These are phyloP conservation scores for Helobdella robusta DNA, from an alignment of 2,888 invertebrate genomes.

Conservation along the genomic window DNA sequence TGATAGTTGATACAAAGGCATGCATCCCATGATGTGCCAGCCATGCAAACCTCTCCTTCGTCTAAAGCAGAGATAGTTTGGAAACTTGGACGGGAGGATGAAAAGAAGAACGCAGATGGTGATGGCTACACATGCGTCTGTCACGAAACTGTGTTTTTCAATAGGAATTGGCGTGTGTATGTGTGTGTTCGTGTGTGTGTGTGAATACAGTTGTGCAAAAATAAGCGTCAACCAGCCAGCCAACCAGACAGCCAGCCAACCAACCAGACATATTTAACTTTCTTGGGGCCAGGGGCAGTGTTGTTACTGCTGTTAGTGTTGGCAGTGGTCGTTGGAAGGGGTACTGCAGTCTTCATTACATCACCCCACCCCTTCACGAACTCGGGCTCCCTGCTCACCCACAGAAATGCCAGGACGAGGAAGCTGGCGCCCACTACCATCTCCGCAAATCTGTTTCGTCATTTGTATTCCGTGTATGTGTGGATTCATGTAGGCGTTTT, in stretches of 20 bases:
- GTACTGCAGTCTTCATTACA: no score
- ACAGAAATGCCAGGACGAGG: constrained; percentile 38
- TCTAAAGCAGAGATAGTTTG: constrained; percentile 33
- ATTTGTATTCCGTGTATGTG: no score
- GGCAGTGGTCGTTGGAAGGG: no score
- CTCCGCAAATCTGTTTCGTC: constrained; percentile 34
- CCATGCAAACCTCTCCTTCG: constrained; percentile 20
- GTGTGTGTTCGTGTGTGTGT: background rate
- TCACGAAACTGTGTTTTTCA: constrained; percentile 39
- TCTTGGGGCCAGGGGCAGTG: background rate
- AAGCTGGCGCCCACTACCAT: constrained; percentile 38
- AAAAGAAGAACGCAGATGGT: constrained; percentile 55
- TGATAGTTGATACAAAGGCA: background rate
- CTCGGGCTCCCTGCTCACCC: constrained; percentile 40
- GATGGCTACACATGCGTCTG: constrained; percentile 57
- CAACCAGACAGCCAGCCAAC: no score
- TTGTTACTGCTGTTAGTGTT: no score
- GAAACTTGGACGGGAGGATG: constrained; percentile 35
- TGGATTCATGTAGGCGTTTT: no score
- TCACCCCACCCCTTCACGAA: constrained; percentile 34
- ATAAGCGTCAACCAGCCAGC: no score
- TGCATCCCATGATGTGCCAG: background rate
- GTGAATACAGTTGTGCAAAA: background rate
- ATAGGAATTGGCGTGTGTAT: background rate
- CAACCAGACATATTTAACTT: no score